Percentiles rank a stretch among this genome's conserved stretches.
phyloP scores from a whole-genome alignment of 2,797 vertebrate species.

The Tangara arthus region DNA sequence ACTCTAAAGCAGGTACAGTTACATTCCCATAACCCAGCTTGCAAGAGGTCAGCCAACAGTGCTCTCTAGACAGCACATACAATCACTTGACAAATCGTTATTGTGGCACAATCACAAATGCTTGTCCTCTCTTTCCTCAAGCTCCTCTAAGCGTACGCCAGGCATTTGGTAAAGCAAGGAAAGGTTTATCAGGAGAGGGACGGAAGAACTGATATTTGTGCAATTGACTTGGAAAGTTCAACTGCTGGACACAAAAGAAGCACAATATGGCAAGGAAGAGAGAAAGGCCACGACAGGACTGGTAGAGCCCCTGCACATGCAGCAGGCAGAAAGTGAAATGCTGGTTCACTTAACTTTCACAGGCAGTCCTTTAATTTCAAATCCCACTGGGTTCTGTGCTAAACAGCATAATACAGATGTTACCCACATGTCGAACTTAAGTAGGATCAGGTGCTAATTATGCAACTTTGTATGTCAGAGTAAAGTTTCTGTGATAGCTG shows the following conservation, averaged over 20 bases:
- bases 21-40: not conserved
- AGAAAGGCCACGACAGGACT: rapidly evolving
- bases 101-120: not conserved
- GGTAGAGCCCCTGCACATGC: not conserved
- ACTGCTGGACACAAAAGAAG: not conserved
- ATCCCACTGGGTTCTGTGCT: not conserved
- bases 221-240: not conserved
- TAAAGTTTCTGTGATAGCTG: not conserved
- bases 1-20: not conserved
- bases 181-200: not conserved
- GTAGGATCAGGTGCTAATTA: not conserved
- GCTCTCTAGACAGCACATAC: not conserved
- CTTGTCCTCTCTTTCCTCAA: not conserved
- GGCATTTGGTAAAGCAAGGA: not conserved
- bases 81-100: not conserved
- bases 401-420: not conserved
- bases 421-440: not conserved
- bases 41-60: not conserved
- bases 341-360: not conserved
- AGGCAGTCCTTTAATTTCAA: not conserved
- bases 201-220: not conserved
- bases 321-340: not conserved
- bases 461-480: not conserved
- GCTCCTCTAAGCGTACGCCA: not conserved
- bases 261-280: not conserved